Base-by-base conservation (phyloP, 2,888 invertebrate species). In the Patella ulyssiponensis region DNA sequence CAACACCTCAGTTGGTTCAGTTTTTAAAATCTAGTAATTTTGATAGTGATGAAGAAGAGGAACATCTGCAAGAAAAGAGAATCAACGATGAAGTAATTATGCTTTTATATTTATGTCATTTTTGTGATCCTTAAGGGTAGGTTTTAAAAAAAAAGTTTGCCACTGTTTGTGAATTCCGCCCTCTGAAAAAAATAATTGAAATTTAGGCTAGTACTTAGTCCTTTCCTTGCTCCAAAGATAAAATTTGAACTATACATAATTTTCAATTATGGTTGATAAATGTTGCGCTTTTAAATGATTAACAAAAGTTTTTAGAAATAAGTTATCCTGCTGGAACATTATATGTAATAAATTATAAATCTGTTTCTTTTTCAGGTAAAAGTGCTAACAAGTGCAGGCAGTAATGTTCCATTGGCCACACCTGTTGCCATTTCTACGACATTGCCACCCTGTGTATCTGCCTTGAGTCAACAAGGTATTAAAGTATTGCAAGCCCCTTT, bases 21-120 rank as follows among this genome's bases (percentile, higher is more conserved):
- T 96, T 96, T 91, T 93, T 96, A 86, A 95, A 95, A 89, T 95
- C 95, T 88, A 94, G 95, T 86, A 94, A 94, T 80, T 93, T 95
- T 87, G 94, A 94, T 86, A 93, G 94, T 82, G 93, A 94, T 83
- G 93, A 93, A 17, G 92, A 93, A 74, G 93, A 93, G 82, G 93
- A 87, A 58, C 82, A 83, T 54, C 76, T 87, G 52, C 84, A 83
- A 73, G 87, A 87, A 77, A 83, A 83, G 70, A 71, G 81, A 69
- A 82, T 84, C 51, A 85, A 84, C 73, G 86, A 87, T 77, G 87
- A 88, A 83, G 87, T 87, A 77, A 54, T 23, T 44, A 44, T 44
- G 44, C 44, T 44, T 44, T 44, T 44, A 44, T 44, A 44, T 44
- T 44, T 44, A n/a, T n/a, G 44, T 44, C 44, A 44, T 44, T 44